Evolutionary conservation across 2,113 vertebrate genomes (phyloP), one percentile per base, ranked within the genome.

Genomic region (Varanus komodoensis): DNA sequence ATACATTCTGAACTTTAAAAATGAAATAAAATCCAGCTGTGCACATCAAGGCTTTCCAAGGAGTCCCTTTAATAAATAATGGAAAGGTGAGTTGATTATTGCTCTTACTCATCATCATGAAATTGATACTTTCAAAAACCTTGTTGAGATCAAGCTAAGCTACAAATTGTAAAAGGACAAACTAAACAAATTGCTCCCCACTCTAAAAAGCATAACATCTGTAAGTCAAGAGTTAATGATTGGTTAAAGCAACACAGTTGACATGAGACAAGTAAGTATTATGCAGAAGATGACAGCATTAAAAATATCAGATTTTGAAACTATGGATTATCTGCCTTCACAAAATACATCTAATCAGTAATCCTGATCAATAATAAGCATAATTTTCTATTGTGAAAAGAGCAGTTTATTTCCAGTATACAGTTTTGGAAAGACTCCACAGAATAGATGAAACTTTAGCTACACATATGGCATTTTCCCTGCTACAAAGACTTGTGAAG

Each of bases 21-120:
- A 25, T 86, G 23, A 87, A 75, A n/a, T 32, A 6, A 86, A 12
- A 75, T 74, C 34, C 50, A 19, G 61, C 84, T 57, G 69, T 75
- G 32, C 73, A 85, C 84, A 77, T 4, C 68, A 64, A 86, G 90
- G 92, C 77, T 83, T 52, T 69, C 32, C 38, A 89, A 34, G 61
- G 48, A 89, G 21, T 44, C 1, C 2, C 84, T 52, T 82, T 34
- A 77, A 15, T 52, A 21, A 64, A 21, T 27, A 74, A 69, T 21
- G 48, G 64, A n/a, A 57, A 61, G 12, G 77, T 50, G 9, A 11
- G 67, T 23, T 90, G 25, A 85, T 54, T 54, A 34, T 54, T 44
- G 38, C 86, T 19, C 73, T 83, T 34, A 74, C 32, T 80, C 74
- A 86, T 17, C 44, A 23, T 34, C 44, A 77, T 77, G 17, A n/a